Evolutionary conservation across 2,888 invertebrate species (phyloP), one percentile per base, ranked within the genome.

Genomic region (Meteorus cinctellus): DNA sequence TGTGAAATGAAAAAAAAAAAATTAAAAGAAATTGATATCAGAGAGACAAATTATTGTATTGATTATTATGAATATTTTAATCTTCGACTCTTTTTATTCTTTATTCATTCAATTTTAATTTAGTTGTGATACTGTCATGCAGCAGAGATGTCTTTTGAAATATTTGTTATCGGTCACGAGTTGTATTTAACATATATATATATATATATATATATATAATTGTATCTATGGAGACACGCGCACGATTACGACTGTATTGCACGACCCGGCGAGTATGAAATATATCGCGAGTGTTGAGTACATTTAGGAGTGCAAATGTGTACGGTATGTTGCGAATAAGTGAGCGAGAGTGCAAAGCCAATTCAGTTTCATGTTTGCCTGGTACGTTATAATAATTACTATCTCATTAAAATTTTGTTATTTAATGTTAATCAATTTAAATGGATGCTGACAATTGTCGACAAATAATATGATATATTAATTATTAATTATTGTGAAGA

Each of bases 351-450:
- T 84, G 81, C 84, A 80, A 62, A 29, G 14, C 62, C 62, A 31
- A 27, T 29, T 81, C 82, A 75, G 77, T 81, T 82, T 87, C 82
- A 86, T 88, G 86, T 80, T 88, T 77, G 78, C 88, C 88, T 87
- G 86, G 83, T 88, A 88, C 88, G 86, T 88, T 88, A 88, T 88
- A 88, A 88, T 88, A 88, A 88, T 88, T 88, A 88, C 87, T 85
- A 87, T 84, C 88, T 88, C 88, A 88, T 88, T 88, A 88, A 88
- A 88, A 88, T 88, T 78, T 88, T 88, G 87, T 88, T 88, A 87
- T 88, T 88, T 87, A 87, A 88, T 85, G 86, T 86, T 87, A 87
- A 88, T 88, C 86, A 86, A 87, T 87, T 85, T 83, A 79, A 78
- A 55, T 59, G 31, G 19, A 4, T 5, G 12, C 41, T 41, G 41